Base-by-base conservation (phyloP, 2,797 vertebrate species). In the Novumbra hubbsi region DNA sequence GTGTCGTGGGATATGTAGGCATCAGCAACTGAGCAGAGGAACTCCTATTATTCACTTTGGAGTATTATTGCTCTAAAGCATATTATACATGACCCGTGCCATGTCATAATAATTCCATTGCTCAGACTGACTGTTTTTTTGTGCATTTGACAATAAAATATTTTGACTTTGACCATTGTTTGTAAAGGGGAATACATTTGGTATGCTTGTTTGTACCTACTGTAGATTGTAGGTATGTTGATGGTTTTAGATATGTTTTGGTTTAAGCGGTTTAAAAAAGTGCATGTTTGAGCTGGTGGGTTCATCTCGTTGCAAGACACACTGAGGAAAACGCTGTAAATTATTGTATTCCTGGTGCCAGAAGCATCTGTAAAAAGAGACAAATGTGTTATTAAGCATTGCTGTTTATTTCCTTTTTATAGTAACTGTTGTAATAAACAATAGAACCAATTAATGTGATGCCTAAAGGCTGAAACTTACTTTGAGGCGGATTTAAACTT, bases 191-290 rank as follows among this genome's bases (percentile, higher is more conserved):
- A 34, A 21, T 15, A 45, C 38, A 69, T 27, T 55, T 5, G 41
- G 16, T 62, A 9, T 32, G 32, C 52, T 2, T 8, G 49, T 19
- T 72, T 76, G 60, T 28, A 83, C 89, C 27, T 89, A 93, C 92
- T 0, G 0, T 0, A 0, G 70, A 94, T 93, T 38, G 89, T 9
- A 4, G 65, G 38, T 21, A 93, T 69, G 0, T 0, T 0, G 21
- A 76, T 0, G 0, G 0, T 2, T 1, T 12, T 11, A 0, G 0
- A 0, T 73, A 0, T 19, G 0, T 0, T 2, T 72, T 89, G 74
- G 0, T 19, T 0, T 12, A 4, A 38, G 15, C 32, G 68, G 80
- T 94, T 93, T 0, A 0, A 32, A 68, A 92, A 90, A 0, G 0
- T 28, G 76, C 92, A 93, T 0, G 0, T 67, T 8, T 2, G 9